Evolutionary conservation across 2,888 invertebrate genomes (phyloP).

Genomic region (Nephrotoma appendiculata): DNA sequence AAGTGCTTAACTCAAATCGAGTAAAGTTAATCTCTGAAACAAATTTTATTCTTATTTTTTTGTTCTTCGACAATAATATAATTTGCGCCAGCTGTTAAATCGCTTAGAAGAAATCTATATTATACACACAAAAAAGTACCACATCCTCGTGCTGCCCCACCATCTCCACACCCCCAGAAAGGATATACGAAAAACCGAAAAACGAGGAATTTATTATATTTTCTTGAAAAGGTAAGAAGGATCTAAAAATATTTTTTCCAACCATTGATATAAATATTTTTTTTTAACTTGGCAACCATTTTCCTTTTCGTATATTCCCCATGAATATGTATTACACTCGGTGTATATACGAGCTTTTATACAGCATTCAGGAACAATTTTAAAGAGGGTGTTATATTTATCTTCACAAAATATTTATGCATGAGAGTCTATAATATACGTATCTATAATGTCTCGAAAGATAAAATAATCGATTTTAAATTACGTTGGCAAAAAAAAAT

Average conservation of each 20-base stretch:
- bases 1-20: background rate
- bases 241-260: background rate
- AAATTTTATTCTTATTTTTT: background rate
- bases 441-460: background rate
- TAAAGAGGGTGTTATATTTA: background rate
- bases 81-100: background rate
- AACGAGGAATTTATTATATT: background rate
- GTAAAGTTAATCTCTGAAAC: background rate
- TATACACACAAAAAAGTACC: background rate
- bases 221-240: background rate
- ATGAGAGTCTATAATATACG: background rate
- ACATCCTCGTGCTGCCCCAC: background rate
- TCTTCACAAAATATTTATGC: background rate
- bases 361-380: background rate
- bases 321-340: background rate
- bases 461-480: background rate
- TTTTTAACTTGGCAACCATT: background rate
- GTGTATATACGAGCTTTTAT: background rate
- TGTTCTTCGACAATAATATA: conserved; percentile 2
- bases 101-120: background rate
- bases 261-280: background rate
- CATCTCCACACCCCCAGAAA: background rate
- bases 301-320: background rate
- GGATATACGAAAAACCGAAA: background rate
- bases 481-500: background rate